Base-by-base conservation (phyloP, 2,113 vertebrate genomes). In the Stigmatopora argus region DNA sequence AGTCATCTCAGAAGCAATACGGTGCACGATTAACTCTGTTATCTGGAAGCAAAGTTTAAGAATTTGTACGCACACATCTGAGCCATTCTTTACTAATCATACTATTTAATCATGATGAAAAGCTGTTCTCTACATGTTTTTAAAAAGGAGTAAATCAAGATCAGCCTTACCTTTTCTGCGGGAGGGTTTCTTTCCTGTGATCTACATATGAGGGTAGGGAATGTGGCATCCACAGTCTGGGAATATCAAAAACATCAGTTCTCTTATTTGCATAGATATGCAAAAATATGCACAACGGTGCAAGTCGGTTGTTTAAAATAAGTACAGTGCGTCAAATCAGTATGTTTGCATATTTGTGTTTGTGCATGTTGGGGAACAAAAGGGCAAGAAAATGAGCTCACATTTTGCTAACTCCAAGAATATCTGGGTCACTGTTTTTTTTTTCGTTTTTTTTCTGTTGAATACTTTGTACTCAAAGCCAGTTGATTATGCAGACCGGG, bases 231-330 rank as follows among this genome's bases (percentile, higher is more conserved):
- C 35, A 19, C 10, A 13, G 59, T 61, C 19, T 61, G 59, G 14
- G 19, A 61, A 61, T 61, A 61, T 61, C 46, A 38, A 38, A 45
- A 61, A 45, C 44, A 61, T 45, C 48, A 51, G 34, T 44, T n/a
- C 63, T 53, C 64, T 67, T 56, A 90, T 91, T 92, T 91, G 84
- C 89, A 90, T 88, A 85, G 74, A 86, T 87, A 90, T 90, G 89
- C 86, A 90, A 90, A 91, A 85, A 49, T 19, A 1, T n/a, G n/a
- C n/a, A 14, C 17, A 35, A 1, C 19, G 71, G 67, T 82, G 62
- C 72, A 68, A 77, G 75, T 83, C 74, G 78, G 71, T 68, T 80
- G 76, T 67, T 71, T 55, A 76, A 63, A 67, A 51, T 34, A 23
- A 69, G 77, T 79, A 61, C 81, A 69, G 77, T 79, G 57, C 81